Percentiles rank a stretch among this genome's conserved stretches.
Evolutionary conservation across 2,113 vertebrate genomes (phyloP).

Genomic region (Trematocara zebra): DNA sequence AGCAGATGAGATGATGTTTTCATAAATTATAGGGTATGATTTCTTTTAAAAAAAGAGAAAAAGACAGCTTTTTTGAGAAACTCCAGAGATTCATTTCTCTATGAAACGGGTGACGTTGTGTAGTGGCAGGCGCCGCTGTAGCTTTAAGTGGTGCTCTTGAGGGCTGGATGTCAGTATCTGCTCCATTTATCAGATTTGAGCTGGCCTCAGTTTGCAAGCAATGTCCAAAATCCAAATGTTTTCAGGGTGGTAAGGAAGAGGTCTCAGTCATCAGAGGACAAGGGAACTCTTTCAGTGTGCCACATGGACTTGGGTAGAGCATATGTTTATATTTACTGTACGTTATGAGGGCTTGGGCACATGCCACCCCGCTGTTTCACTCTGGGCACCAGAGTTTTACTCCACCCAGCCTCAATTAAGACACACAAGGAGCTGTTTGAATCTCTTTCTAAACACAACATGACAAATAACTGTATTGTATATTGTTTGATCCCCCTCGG

Average conservation of each 20-base stretch:
- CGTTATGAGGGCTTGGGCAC: slow-evolving; percentile 42
- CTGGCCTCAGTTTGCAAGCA: not conserved
- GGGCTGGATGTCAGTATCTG: not conserved
- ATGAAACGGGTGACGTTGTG: not conserved
- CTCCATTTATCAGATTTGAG: not conserved
- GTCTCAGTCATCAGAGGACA: slow-evolving; percentile 43
- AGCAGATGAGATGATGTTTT: slow-evolving; percentile 31
- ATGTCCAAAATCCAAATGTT: slow-evolving; percentile 10
- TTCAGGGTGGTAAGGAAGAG: slow-evolving; percentile 27
- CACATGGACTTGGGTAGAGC: slow-evolving; percentile 28
- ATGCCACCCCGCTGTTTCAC: slow-evolving; percentile 50
- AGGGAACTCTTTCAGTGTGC: slow-evolving; percentile 52
- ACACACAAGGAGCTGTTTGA: slow-evolving; percentile 70
- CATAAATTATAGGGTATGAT: slow-evolving; percentile 21
- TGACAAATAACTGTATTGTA: slow-evolving; percentile 59
- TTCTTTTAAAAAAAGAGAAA: not conserved
- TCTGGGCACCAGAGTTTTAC: slow-evolving; percentile 38
- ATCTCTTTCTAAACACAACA: slow-evolving; percentile 49
- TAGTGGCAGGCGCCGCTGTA: not conserved
- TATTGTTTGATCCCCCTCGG: slow-evolving; percentile 20
- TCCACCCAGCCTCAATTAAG: slow-evolving; percentile 65
- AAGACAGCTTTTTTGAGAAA: not conserved
- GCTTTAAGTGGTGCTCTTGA: not conserved
- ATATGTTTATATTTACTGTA: slow-evolving; percentile 75
- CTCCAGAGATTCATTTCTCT: not conserved